These are phyloP conservation scores for Equus quagga DNA, from an alignment of 2,113 vertebrate genomes.

Conservation along the genomic window DNA sequence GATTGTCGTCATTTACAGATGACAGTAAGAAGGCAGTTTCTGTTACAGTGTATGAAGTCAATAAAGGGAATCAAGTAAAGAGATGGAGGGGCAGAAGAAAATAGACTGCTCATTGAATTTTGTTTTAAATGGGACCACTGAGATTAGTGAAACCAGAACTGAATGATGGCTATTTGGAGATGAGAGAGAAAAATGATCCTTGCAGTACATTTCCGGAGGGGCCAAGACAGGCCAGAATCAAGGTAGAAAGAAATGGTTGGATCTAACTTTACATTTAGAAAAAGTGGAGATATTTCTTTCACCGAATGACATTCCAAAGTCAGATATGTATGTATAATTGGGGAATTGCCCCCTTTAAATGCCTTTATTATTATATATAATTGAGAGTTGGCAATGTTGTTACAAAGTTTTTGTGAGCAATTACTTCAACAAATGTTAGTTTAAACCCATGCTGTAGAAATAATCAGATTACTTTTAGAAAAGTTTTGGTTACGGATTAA, in stretches of 20 bases:
- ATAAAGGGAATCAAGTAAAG: neutral
- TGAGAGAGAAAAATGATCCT: neutral
- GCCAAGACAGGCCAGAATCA: neutral
- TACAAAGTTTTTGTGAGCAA: neutral
- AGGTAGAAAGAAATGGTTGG: neutral
- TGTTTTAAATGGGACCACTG: neutral
- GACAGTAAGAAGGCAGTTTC: constrained; percentile 1
- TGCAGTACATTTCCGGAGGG: neutral
- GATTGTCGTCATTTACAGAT: neutral
- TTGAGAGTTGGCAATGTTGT: neutral
- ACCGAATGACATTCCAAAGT: neutral
- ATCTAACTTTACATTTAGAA: neutral
- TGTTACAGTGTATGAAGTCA: neutral
- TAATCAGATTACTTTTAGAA: constrained; percentile 51
- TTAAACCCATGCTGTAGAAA: neutral
- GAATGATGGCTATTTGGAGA: neutral
- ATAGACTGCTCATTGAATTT: neutral
- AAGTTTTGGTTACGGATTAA: neutral
- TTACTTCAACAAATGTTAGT: neutral
- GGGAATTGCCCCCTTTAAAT: neutral
- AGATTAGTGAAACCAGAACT: neutral
- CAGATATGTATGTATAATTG: neutral
- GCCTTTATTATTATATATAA: neutral
- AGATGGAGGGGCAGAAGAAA: neutral
- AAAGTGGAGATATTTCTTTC: neutral